phyloP scores from a whole-genome alignment of 2,888 invertebrate species.

The Oxystoma pomonae region DNA sequence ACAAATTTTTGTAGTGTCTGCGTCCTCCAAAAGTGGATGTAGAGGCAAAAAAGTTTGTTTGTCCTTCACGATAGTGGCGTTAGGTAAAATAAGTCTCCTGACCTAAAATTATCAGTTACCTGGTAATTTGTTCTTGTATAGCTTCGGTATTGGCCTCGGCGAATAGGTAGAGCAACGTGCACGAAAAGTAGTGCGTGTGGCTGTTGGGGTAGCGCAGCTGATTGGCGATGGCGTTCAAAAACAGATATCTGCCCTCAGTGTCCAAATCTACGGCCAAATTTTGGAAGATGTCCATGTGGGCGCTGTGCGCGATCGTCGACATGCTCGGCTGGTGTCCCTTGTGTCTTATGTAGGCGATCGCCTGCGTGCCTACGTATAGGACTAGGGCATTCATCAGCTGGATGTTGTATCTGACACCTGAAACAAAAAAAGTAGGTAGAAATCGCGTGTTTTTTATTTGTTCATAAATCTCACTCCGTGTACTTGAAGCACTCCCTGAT shows the following conservation, averaged over 20 bases:
- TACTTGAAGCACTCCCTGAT: too few species aligned
- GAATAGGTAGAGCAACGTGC: slow-evolving; percentile 93
- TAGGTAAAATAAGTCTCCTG: too few species aligned
- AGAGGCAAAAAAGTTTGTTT: too few species aligned
- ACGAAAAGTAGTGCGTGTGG: slow-evolving; percentile 99
- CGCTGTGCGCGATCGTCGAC: slow-evolving; percentile 96
- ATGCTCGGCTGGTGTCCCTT: slow-evolving; percentile 92
- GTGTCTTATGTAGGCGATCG: slow-evolving; percentile 84
- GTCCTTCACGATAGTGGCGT: too few species aligned
- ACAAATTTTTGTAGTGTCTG: too few species aligned
- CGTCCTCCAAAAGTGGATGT: too few species aligned
- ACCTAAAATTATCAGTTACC: slow-evolving; percentile 45
- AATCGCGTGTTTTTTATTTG: too few species aligned
- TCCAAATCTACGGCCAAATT: slow-evolving; percentile 97
- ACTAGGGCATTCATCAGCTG: slow-evolving; percentile 96
- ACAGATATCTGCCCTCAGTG: slow-evolving; percentile 95
- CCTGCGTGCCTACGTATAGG: slow-evolving; percentile 95
- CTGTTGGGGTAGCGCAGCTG: slow-evolving; percentile 98
- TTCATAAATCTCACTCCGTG: too few species aligned
- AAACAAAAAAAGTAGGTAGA: not conserved
- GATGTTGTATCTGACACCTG: slow-evolving; percentile 84
- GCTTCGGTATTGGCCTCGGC: slow-evolving; percentile 96
- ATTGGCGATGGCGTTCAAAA: slow-evolving; percentile 98
- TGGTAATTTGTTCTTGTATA: slow-evolving; percentile 96
- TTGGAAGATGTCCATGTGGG: slow-evolving; percentile 99